Evolutionary conservation across 2,888 invertebrate genomes (phyloP), one percentile per base, ranked within the genome.

Genomic region (Athrips mouffetella): DNA sequence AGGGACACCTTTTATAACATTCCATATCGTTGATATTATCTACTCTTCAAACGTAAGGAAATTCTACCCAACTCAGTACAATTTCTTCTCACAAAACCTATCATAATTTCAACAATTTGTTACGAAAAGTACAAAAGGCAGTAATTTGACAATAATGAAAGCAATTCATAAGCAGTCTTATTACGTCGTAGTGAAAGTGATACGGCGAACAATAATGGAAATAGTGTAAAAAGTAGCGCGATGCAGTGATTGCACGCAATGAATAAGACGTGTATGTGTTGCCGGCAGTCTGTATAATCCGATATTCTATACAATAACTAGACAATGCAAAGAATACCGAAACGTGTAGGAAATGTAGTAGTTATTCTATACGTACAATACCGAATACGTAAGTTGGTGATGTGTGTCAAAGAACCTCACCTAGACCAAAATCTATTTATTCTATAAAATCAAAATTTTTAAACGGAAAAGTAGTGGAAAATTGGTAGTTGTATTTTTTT

Each of bases 121-220:
- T 37, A 21, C 21, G 18, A 37, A 11, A 37, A 8, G 6, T 11
- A 5, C n/a, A n/a, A 37, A 41, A 27, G 31, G 49, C 42, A 47
- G 29, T 47, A 44, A 49, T 49, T 49, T 44, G 30, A 16, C 31
- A 13, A 39, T 47, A 52, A 49, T 47, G 39, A 13, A 37, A 21
- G 21, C 18, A 37, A 37, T 37, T 21, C 10, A 37, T 37, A 21
- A 37, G 20, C 37, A 37, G 21, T 37, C 21, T 20, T 4, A 8
- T 15, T n/a, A n/a, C 37, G 18, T 3, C 21, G 37, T 21, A 21
- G 37, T 21, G 37, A 37, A 37, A 37, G 37, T 37, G 37, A 37
- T 37, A 18, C 11, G n/a, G n/a, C n/a, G 37, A 18, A 33, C 33
- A 33, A 33, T 33, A 13, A 16, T 33, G 33, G 33, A 33, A 33